Evolutionary conservation across 2,797 vertebrate species (phyloP).

Genomic region (Threskiornis aethiopicus): DNA sequence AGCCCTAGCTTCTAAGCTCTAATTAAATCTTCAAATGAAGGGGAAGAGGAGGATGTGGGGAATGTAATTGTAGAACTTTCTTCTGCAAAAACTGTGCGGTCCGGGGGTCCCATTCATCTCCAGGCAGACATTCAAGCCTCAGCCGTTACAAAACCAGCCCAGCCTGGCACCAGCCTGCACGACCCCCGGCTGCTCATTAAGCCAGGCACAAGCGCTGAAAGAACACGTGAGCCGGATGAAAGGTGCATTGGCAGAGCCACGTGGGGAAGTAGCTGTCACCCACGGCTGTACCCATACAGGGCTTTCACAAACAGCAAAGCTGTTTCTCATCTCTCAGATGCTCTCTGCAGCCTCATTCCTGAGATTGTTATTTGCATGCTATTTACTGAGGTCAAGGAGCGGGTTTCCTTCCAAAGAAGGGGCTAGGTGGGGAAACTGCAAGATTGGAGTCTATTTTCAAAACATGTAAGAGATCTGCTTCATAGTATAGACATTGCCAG

Average conservation of each 20-base stretch:
- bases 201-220: background rate
- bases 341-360: background rate
- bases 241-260: background rate
- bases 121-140: background rate
- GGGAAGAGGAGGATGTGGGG: conserved; percentile 9
- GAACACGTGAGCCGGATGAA: background rate
- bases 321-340: background rate
- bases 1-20: conserved; percentile 6
- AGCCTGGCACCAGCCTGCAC: conserved; percentile 18
- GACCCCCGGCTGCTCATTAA: background rate
- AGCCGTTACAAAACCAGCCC: background rate
- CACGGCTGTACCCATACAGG: background rate
- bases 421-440: background rate
- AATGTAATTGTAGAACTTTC: background rate
- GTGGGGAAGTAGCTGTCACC: background rate
- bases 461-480: background rate
- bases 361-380: background rate
- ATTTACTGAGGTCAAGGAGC: background rate
- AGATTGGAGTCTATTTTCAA: background rate
- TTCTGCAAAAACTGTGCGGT: background rate
- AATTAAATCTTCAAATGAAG: conserved; percentile 52
- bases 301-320: background rate
- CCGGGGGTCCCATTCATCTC: conserved; percentile 21
- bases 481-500: background rate
- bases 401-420: background rate